phyloP scores from a whole-genome alignment of 2,113 vertebrate genomes.

The Pyrgilauda ruficollis region DNA sequence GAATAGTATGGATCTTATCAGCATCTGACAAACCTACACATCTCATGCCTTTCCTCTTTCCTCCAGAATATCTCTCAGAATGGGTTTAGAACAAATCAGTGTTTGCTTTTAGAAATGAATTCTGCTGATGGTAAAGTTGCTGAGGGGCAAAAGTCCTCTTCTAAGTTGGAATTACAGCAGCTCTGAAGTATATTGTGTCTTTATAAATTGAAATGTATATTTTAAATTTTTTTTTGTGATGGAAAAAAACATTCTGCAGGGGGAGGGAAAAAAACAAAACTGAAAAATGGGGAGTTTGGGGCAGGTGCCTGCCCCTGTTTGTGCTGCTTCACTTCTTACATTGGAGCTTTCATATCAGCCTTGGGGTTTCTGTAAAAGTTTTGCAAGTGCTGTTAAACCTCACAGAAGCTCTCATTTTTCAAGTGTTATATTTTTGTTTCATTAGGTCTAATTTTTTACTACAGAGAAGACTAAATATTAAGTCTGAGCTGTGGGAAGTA shows the following conservation, averaged over 20 bases:
- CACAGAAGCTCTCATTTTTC: neutral
- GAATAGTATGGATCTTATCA: fast-evolving
- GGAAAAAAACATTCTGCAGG: neutral
- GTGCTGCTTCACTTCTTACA: neutral
- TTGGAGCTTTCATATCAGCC: neutral
- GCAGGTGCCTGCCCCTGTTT: neutral
- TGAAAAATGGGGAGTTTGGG: neutral
- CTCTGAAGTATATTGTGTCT: neutral
- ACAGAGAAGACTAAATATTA: neutral
- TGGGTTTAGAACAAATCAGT: neutral
- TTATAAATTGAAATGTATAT: neutral
- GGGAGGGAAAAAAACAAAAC: neutral
- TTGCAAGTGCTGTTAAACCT: neutral
- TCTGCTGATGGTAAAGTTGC: neutral
- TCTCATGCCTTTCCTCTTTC: neutral
- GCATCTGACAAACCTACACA: neutral
- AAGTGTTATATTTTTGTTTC: neutral
- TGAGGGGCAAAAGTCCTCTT: neutral
- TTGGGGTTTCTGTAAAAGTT: neutral
- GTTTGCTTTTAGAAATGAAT: neutral
- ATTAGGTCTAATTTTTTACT: neutral
- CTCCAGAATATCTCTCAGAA: neutral
- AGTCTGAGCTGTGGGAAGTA: neutral
- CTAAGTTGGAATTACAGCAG: neutral
- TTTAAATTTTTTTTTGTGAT: neutral